Conservation (phyloP, 2,888 invertebrate genomes). For the Oscheius sp. region DNA sequence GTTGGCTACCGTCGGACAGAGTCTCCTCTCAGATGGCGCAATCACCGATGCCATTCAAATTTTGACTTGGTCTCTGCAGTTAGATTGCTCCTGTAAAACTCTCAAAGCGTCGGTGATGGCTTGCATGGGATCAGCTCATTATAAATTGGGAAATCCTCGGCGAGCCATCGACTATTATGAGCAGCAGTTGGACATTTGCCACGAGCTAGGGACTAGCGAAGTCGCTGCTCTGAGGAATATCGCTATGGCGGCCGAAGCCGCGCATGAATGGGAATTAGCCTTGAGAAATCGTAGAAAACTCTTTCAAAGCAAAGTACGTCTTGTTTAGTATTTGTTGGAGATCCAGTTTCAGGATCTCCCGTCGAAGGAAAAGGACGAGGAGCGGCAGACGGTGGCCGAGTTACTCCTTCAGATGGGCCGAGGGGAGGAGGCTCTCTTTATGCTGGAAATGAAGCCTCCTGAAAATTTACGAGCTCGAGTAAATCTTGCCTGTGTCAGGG, state of each 20-base stretch:
- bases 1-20: slow-evolving; percentile 47
- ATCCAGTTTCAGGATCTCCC: neutral
- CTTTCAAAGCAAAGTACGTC: neutral
- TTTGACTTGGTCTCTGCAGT: slow-evolving; percentile 42
- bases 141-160: slow-evolving; percentile 32
- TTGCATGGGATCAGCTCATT: slow-evolving; percentile 45
- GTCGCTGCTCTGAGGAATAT: slow-evolving; percentile 9
- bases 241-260: slow-evolving; percentile 25
- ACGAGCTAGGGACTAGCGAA: slow-evolving; percentile 8
- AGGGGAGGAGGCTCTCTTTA: slow-evolving; percentile 25
- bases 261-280: slow-evolving; percentile 29
- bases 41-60: slow-evolving; percentile 37
- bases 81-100: slow-evolving; percentile 41
- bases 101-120: slow-evolving; percentile 42
- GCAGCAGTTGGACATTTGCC: slow-evolving; percentile 32
- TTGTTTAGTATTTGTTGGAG: neutral
- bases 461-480: slow-evolving; percentile 10
- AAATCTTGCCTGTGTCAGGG: slow-evolving; percentile 17
- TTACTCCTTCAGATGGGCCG: slow-evolving; percentile 23
- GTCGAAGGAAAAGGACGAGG: slow-evolving; percentile 10
- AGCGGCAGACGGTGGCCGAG: slow-evolving; percentile 17
- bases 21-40: slow-evolving; percentile 26
- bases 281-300: slow-evolving; percentile 2
- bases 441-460: neutral
- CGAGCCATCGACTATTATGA: slow-evolving; percentile 29